Conservation (phyloP, 2,797 vertebrate species). For the Phalanger gymnotis region DNA sequence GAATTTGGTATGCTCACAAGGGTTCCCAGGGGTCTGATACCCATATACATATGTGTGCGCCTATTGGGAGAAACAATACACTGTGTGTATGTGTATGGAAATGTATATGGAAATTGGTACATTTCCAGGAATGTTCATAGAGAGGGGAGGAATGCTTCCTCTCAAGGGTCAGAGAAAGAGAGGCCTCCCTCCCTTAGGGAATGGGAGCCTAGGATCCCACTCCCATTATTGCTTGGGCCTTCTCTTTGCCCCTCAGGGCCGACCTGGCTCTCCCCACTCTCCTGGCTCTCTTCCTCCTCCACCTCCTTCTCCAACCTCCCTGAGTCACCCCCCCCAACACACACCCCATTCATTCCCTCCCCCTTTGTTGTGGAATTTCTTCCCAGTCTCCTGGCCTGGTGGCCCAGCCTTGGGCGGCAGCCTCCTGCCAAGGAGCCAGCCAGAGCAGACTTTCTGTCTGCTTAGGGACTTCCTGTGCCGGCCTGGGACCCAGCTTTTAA, state of each 20-base stretch:
- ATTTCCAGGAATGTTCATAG: background rate
- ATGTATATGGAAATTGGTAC: background rate
- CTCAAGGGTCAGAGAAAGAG: background rate
- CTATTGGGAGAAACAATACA: background rate
- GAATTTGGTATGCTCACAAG: background rate
- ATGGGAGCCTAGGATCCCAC: background rate
- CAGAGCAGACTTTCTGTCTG: conserved; percentile 86
- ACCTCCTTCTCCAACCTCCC: background rate
- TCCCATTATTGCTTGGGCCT: background rate
- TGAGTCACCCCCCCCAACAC: conserved; percentile 2
- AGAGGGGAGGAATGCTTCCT: background rate
- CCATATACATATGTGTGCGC: background rate
- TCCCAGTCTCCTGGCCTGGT: conserved; percentile 70
- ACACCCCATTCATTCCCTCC: conserved; percentile 53
- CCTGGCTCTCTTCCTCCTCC: background rate
- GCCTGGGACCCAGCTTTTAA: conserved; percentile 76
- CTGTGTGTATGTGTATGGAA: background rate
- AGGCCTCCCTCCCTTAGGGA: background rate
- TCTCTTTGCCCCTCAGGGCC: background rate
- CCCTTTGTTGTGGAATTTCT: conserved; percentile 75
- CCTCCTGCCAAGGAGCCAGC: conserved; percentile 65
- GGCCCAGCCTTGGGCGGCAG: conserved; percentile 67
- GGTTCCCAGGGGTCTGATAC: background rate
- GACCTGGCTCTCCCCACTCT: background rate
- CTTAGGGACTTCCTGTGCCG: conserved; percentile 86